phyloP scores from a whole-genome alignment of 2,797 vertebrate genomes.

The Orestias chungarensis region DNA sequence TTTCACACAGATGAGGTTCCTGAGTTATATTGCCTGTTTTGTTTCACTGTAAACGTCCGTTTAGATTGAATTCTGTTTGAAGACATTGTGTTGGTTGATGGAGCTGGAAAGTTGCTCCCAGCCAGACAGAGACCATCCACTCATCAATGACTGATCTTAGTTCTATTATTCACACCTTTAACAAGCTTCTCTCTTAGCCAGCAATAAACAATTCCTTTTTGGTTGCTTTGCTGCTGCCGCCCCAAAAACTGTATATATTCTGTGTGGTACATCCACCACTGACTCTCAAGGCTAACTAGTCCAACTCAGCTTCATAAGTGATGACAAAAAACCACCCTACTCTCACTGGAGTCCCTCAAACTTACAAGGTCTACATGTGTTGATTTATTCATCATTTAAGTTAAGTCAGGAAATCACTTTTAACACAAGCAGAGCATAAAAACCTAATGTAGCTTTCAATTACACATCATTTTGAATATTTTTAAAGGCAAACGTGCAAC shows the following conservation, averaged over 20 bases:
- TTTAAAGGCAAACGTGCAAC: not conserved
- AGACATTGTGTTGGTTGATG: slow-evolving; percentile 20
- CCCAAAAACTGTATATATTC: slow-evolving; percentile 3
- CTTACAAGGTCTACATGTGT: slow-evolving; percentile 26
- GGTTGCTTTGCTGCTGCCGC: slow-evolving; percentile 19
- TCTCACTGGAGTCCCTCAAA: slow-evolving; percentile 35
- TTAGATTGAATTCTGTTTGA: slow-evolving; percentile 55
- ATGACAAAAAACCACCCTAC: slow-evolving; percentile 12
- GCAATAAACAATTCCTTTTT: slow-evolving; percentile 18
- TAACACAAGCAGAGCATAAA: not conserved
- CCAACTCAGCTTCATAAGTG: slow-evolving; percentile 55
- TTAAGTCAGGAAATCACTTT: not conserved
- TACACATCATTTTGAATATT: not conserved
- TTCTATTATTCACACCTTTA: slow-evolving; percentile 70
- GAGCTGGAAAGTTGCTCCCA: slow-evolving; percentile 36
- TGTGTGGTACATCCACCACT: slow-evolving; percentile 32
- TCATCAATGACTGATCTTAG: slow-evolving; percentile 34
- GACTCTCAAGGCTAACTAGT: slow-evolving; percentile 33
- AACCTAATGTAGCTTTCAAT: not conserved
- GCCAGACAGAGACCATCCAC: slow-evolving; percentile 23
- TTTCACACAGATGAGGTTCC: not conserved
- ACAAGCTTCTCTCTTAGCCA: slow-evolving; percentile 36
- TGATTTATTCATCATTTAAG: slow-evolving; percentile 2
- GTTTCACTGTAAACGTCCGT: slow-evolving; percentile 2
- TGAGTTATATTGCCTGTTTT: not conserved